phyloP scores from a whole-genome alignment of 2,888 invertebrate genomes.

The Drosophila ezoana region DNA sequence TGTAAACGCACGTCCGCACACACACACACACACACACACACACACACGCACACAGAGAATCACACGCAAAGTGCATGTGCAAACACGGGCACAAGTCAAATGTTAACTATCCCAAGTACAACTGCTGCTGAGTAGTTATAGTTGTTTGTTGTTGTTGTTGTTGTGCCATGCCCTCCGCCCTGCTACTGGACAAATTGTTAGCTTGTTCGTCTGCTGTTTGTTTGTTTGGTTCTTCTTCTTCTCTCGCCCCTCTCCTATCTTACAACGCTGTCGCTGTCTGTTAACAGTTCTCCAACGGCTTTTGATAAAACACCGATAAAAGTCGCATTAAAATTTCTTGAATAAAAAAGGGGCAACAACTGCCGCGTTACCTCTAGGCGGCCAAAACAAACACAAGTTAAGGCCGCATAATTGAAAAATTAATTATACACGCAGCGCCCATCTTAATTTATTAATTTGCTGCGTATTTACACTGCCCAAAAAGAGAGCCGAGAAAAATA shows the following conservation, averaged over 20 bases:
- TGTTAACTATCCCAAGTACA: constrained; percentile 39
- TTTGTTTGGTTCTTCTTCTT: constrained; percentile 25
- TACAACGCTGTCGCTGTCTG: too few species aligned
- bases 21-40: not conserved
- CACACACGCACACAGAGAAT: constrained; percentile 1
- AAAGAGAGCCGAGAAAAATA: constrained; percentile 7
- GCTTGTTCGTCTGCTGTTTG: constrained; percentile 33
- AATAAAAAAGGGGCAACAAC: constrained; percentile 32
- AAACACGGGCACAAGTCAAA: constrained; percentile 46
- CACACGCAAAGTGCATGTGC: constrained; percentile 29
- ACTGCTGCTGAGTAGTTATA: constrained; percentile 21
- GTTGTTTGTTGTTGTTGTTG: constrained; percentile 31
- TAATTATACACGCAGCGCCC: constrained; percentile 62
- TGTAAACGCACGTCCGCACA: not conserved
- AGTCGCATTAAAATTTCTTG: constrained; percentile 43
- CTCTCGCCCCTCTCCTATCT: not conserved
- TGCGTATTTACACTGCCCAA: constrained; percentile 47
- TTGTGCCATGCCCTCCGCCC: constrained; percentile 1
- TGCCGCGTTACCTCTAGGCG: constrained; percentile 41
- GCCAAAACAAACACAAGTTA: constrained; percentile 67
- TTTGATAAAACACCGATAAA: constrained; percentile 63
- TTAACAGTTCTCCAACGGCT: constrained; percentile 49
- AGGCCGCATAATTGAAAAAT: constrained; percentile 74
- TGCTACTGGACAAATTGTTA: constrained; percentile 34
- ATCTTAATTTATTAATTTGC: constrained; percentile 61